These are phyloP conservation scores for Cetoscarus ocellatus DNA, from an alignment of 2,797 vertebrate species.

Conservation along the genomic window DNA sequence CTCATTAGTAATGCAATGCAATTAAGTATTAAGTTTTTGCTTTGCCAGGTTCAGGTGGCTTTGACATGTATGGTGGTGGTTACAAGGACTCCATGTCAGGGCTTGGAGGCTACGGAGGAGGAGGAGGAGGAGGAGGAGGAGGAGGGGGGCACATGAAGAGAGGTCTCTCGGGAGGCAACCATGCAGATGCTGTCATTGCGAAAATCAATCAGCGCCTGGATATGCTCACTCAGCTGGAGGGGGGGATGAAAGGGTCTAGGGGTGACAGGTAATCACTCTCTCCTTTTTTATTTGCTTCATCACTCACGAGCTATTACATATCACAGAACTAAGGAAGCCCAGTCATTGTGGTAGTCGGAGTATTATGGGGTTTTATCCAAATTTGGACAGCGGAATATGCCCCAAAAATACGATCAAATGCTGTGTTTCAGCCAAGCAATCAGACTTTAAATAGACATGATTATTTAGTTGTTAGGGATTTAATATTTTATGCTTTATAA, in stretches of 20 bases:
- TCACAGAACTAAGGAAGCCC: too few relatives aligned
- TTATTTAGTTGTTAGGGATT: too few relatives aligned
- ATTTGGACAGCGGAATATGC: too few relatives aligned
- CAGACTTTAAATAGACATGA: too few relatives aligned
- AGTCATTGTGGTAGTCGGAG: too few relatives aligned
- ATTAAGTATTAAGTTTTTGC: background rate
- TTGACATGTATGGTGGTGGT: constrained; percentile 85
- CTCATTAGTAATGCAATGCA: background rate
- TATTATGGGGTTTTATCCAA: too few relatives aligned
- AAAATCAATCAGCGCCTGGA: constrained; percentile 94
- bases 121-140: constrained; percentile 83
- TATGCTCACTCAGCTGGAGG: constrained; percentile 90
- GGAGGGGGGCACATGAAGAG: constrained; percentile 82
- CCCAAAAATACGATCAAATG: too few relatives aligned
- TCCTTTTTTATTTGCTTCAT: background rate
- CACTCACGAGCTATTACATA: background rate
- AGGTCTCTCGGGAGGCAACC: constrained; percentile 81
- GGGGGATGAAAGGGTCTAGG: constrained; percentile 83
- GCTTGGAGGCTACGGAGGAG: constrained; percentile 85
- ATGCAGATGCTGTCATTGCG: constrained; percentile 88
- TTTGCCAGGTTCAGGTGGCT: constrained; percentile 86
- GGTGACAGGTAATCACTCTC: constrained; percentile 80
- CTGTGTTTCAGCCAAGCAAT: too few relatives aligned
- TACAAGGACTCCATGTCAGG: constrained; percentile 89
- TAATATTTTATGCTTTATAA: too few relatives aligned